Evolutionary conservation across 1,140 invertebrate genomes (phyloP).

Genomic region (Harlomillsia oculata): DNA sequence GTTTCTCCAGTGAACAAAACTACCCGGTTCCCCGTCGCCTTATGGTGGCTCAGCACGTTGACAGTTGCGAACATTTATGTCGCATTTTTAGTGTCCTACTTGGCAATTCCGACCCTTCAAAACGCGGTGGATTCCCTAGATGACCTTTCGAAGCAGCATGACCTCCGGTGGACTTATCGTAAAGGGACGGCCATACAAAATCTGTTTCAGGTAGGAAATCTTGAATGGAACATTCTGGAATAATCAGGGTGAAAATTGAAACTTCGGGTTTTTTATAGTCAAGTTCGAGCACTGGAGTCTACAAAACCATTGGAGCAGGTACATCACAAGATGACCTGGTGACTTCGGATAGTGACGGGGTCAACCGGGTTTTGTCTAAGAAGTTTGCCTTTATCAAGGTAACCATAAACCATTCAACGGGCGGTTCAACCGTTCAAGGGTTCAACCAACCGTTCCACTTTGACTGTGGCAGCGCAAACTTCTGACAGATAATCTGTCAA

Average conservation of each 20-base stretch:
- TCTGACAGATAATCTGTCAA: background rate
- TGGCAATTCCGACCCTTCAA: constrained; percentile 33
- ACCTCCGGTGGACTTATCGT: constrained; percentile 35
- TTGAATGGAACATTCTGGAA: background rate
- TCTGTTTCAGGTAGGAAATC: constrained; percentile 34
- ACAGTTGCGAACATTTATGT: constrained; percentile 38
- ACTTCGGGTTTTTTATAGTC: constrained; percentile 12
- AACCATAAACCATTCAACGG: background rate
- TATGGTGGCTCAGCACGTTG: constrained; percentile 37
- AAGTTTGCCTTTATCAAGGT: constrained; percentile 37
- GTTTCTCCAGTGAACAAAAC: constrained; percentile 27
- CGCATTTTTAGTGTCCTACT: constrained; percentile 36
- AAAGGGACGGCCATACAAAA: constrained; percentile 30
- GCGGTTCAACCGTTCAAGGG: background rate
- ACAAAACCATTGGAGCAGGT: constrained; percentile 26
- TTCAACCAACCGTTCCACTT: background rate
- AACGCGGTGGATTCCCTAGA: constrained; percentile 33
- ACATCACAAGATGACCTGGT: constrained; percentile 18
- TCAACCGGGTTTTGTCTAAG: constrained; percentile 32
- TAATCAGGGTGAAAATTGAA: background rate
- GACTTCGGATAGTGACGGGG: constrained; percentile 27
- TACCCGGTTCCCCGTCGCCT: constrained; percentile 35
- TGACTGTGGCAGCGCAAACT: background rate
- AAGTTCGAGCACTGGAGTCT: constrained; percentile 26
- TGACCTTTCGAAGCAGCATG: constrained; percentile 27